phyloP scores from a whole-genome alignment of 2,797 vertebrate species.

The Microctenopoma stevenorrisi region DNA sequence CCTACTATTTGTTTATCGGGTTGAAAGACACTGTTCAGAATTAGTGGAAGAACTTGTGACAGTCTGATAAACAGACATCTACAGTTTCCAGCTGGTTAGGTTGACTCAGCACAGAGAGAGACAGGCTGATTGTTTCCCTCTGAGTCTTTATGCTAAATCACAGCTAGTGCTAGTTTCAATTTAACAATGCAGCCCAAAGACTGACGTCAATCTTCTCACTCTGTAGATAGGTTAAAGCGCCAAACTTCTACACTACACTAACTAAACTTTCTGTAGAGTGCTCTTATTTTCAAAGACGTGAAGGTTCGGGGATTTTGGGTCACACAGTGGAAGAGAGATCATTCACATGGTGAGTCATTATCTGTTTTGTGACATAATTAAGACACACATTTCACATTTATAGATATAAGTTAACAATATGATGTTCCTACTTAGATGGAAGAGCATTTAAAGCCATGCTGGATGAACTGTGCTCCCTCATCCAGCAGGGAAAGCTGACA shows the following conservation, averaged over 20 bases:
- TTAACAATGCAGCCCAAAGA: neutral
- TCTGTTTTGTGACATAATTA: neutral
- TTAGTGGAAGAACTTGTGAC: too few relatives aligned
- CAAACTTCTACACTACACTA: neutral
- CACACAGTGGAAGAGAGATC: slow-evolving; percentile 91
- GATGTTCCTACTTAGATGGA: slow-evolving; percentile 62
- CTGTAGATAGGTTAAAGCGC: neutral
- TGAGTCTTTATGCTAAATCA: too few relatives aligned
- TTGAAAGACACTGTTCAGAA: neutral
- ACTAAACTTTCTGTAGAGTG: slow-evolving; percentile 81
- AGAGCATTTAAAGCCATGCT: slow-evolving; percentile 82
- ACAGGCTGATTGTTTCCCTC: too few relatives aligned
- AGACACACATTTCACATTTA: neutral
- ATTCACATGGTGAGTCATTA: slow-evolving; percentile 82
- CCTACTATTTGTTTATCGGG: neutral
- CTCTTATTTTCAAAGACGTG: slow-evolving; percentile 94
- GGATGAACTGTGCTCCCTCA: slow-evolving; percentile 86
- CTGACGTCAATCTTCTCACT: neutral
- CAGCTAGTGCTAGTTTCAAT: neutral
- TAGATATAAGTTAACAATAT: neutral
- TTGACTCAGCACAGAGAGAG: too few relatives aligned
- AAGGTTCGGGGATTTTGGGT: slow-evolving; percentile 94
- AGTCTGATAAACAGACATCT: neutral
- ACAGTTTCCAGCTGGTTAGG: too few relatives aligned
- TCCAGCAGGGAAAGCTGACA: slow-evolving; percentile 84